Base-by-base conservation (phyloP, 2,888 invertebrate genomes). In the Chironomus tentans region DNA sequence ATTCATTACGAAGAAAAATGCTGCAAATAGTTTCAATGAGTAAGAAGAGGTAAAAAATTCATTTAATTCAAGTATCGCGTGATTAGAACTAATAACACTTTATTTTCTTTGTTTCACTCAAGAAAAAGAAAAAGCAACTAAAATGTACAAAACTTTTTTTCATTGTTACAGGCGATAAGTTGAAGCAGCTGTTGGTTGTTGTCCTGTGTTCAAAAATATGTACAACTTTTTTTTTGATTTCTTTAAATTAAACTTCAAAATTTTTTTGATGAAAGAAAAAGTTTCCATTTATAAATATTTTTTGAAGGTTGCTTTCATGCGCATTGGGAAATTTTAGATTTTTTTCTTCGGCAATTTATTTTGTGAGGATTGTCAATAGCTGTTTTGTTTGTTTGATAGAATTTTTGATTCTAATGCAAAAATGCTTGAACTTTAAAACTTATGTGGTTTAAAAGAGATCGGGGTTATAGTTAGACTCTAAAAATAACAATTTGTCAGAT, bases 31-130 rank as follows among this genome's bases (percentile, higher is more conserved):
- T 65, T 74, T 72, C 38, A 15, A 48, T 18, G 21, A 47, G 38
- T 10, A n/a, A 62, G 65, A 74, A 74, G 5, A n/a, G 15, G 2
- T 13, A 56, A 56, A 62, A 22, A 68, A 65, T 46, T 68, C 28
- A 13, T 68, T 74, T 68, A 65, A 74, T 74, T 74, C 62, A 73
- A 73, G 74, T 65, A 74, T 74, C 68, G 74, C 74, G 74, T 74
- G 74, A 18, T 46, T 13, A 68, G 65, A 65, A 68, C 28, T 74
- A 74, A 74, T 74, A 65, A 74, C 74, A 47, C 47, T 74, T 74
- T 38, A 38, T 38, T 38, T 74, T 47, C 50, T 50, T 38, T 38
- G 38, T 38, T 38, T 2, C 38, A 10, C 2, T 71, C 56, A 50
- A 56, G 12, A 47, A 70, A 61, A 48, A 24, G 4, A 18, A 21